A percentile compares a stretch with the other conserved stretches of the same genome.
Conservation (phyloP, 2,888 invertebrate species). For the Pollenia angustigena region DNA sequence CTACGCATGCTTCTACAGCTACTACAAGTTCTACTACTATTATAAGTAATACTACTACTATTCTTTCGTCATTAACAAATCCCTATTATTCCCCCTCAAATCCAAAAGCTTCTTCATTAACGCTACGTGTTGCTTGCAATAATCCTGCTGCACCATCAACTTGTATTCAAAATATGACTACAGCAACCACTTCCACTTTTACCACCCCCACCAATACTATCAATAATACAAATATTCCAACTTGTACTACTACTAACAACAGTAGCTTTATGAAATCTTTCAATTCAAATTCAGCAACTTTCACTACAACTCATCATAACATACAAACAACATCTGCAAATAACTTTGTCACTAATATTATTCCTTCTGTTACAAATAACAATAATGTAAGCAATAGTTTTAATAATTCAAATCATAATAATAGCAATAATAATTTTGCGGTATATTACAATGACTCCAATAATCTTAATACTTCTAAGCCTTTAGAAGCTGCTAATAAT, state of each 20-base stretch:
- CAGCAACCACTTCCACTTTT: constrained; percentile 57
- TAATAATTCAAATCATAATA: constrained; percentile 53
- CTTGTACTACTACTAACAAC: constrained; percentile 58
- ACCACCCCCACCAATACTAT: constrained; percentile 31
- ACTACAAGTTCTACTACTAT: constrained; percentile 61
- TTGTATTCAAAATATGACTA: constrained; percentile 57
- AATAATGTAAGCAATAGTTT: constrained; percentile 71
- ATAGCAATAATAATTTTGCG: constrained; percentile 44
- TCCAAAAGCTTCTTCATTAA: constrained; percentile 67
- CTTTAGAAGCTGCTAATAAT: constrained; percentile 46
- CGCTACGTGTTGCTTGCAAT: constrained; percentile 73
- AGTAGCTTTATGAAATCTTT: constrained; percentile 60
- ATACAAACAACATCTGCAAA: constrained; percentile 43
- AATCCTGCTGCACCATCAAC: constrained; percentile 65
- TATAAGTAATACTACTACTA: constrained; percentile 65
- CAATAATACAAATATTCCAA: constrained; percentile 47
- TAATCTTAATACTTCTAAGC: constrained; percentile 53
- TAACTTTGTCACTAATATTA: constrained; percentile 61
- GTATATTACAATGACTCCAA: constrained; percentile 62
- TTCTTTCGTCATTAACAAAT: constrained; percentile 63
- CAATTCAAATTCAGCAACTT: constrained; percentile 61
- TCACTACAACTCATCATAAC: constrained; percentile 39
- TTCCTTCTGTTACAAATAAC: constrained; percentile 46
- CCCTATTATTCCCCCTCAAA: constrained; percentile 61
- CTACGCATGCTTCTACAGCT: constrained; percentile 76